Base-by-base conservation (phyloP, 2,888 invertebrate genomes). In the Rotaria magnacalcarata region DNA sequence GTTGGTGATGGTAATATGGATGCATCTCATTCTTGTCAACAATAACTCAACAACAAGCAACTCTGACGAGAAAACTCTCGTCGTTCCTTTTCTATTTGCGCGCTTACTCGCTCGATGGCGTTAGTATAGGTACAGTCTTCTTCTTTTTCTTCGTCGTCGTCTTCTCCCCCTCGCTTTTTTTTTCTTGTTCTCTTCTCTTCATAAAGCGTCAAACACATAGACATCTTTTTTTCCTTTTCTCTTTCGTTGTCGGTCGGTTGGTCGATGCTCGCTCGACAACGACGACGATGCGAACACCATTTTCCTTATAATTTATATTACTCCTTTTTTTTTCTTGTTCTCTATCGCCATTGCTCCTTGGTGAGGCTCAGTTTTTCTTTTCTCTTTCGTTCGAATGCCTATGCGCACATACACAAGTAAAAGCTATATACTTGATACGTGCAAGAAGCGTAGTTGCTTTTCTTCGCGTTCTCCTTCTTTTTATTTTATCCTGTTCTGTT, bases 41-140 rank as follows among this genome's bases (percentile, higher is more conserved):
- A 54, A 54, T 54, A 54, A 54, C 54, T 21, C 54, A 54, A 54
- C 21, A 54, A 21, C 21, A 54, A 54, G 54, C 54, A 54, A 21
- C 54, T 21, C 54, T 54, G 21, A 54, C 21, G 54, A 54, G 54
- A 54, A 54, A 54, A 54, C 67, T 27, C 27, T 67, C 27, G 14
- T 67, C 27, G 27, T 67, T 67, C 34, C 67, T 67, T 34, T 34
- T 67, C 60, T 67, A 27, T 34, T 67, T 34, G 67, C 27, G 67
- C 27, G 24, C 60, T 60, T 60, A 60, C 60, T 60, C 60, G 60
- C 60, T 52, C 52, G 67, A 67, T 67, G 67, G 67, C 67, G 67
- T 34, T 67, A 67, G 67, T 67, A 41, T 67, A 67, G 67, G 67
- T 67, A 67, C 67, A 67, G 67, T 16, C 67, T 67, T 67, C 27